These are phyloP conservation scores for Isaurus tuberculatus DNA, from an alignment of 92 coral and sea anemone species.

Conservation along the genomic window DNA sequence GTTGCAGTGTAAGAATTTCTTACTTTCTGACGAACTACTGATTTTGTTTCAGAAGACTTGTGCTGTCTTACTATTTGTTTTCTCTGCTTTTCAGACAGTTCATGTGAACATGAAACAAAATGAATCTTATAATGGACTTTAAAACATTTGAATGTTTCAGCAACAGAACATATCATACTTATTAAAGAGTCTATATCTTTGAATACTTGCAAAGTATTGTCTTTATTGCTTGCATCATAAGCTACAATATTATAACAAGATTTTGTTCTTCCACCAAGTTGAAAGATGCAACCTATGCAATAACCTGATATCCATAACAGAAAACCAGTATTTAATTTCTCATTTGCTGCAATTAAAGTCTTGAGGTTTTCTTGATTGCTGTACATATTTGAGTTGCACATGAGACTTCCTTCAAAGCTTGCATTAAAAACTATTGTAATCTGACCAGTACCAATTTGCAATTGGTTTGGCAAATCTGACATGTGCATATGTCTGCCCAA, in stretches of 20 bases:
- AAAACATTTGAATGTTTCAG: background rate
- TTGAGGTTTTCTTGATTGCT: slow-evolving; percentile 40
- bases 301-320: slow-evolving; percentile 26
- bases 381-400: background rate
- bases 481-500: slow-evolving; percentile 30
- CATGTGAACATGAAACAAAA: slow-evolving; percentile 31
- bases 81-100: background rate
- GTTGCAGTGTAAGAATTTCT: background rate
- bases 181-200: background rate
- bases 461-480: slow-evolving; percentile 54
- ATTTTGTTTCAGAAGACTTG: background rate
- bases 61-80: slow-evolving; percentile 28
- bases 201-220: slow-evolving; percentile 37
- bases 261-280: slow-evolving; percentile 19
- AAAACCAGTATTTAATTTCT: slow-evolving; percentile 41
- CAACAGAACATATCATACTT: background rate
- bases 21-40: background rate
- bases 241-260: slow-evolving; percentile 35
- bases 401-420: slow-evolving; percentile 45
- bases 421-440: slow-evolving; percentile 34
- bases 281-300: slow-evolving; percentile 46
- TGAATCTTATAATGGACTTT: slow-evolving; percentile 1
- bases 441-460: slow-evolving; percentile 48
- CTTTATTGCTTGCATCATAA: slow-evolving; percentile 19
- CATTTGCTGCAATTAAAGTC: slow-evolving; percentile 44